These are phyloP conservation scores for Achroia grisella DNA, from an alignment of 1,140 invertebrate species.

Conservation along the genomic window DNA sequence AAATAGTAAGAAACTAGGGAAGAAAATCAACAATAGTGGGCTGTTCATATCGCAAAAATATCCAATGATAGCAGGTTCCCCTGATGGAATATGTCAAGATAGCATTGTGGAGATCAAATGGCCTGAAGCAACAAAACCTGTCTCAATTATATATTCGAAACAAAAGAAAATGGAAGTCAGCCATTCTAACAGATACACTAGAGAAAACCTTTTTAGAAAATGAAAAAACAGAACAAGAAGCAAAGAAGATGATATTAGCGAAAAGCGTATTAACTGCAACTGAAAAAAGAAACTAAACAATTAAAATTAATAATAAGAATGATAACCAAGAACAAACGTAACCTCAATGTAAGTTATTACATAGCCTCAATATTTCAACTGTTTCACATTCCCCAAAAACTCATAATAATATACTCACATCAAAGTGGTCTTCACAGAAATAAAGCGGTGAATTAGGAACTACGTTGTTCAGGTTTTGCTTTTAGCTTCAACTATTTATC, in stretches of 20 bases:
- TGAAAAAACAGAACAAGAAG: too few species aligned
- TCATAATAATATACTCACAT: background rate
- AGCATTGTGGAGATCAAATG: constrained; percentile 7
- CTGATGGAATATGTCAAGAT: background rate
- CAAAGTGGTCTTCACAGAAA: background rate
- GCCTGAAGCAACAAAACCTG: constrained; percentile 15
- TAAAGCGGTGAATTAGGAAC: background rate
- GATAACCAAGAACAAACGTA: too few species aligned
- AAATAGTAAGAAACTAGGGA: background rate
- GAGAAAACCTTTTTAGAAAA: too few species aligned
- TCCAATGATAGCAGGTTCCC: constrained; percentile 2
- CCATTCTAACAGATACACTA: too few species aligned
- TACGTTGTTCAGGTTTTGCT: constrained; percentile 5
- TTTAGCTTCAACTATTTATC: constrained; percentile 19
- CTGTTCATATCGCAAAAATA: background rate
- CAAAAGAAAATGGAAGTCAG: too few species aligned
- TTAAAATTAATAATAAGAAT: too few species aligned
- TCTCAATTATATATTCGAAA: too few species aligned
- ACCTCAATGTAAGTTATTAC: too few species aligned
- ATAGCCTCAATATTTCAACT: too few species aligned
- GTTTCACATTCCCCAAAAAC: too few species aligned
- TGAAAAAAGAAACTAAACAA: constrained; percentile 15
- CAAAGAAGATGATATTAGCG: too few species aligned
- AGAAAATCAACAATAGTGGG: constrained; percentile 1
- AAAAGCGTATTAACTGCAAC: too few species aligned